A percentile compares a stretch with the other conserved stretches of the same genome.
Conservation (phyloP, 2,113 vertebrate genomes). For the Paralichthys olivaceus region DNA sequence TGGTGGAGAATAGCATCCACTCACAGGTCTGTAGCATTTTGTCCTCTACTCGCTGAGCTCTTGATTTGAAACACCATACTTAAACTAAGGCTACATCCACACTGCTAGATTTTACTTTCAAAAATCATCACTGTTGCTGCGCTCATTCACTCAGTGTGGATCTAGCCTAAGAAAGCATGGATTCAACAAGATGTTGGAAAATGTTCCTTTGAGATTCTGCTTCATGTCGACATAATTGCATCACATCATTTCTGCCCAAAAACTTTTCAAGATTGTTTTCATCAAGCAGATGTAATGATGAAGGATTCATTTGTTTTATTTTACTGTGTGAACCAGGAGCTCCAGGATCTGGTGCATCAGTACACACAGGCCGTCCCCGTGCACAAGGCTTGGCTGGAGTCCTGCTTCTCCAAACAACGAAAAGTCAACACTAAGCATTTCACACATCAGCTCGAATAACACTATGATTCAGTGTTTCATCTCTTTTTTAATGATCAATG, state of each 20-base stretch:
- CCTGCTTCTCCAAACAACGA: conserved; percentile 81
- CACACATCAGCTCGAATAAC: conserved; percentile 48
- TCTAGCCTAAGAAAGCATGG: no score
- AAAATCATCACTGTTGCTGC: no score
- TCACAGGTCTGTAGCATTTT: conserved; percentile 60
- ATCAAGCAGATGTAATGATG: no score
- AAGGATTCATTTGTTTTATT: no score
- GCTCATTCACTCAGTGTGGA: no score
- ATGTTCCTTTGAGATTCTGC: no score
- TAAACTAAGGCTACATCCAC: background rate
- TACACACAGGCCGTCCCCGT: conserved; percentile 69
- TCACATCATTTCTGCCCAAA: no score
- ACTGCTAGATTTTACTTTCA: no score
- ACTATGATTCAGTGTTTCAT: background rate
- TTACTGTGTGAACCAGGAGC: conserved; percentile 70
- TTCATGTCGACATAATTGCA: no score
- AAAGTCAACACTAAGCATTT: conserved; percentile 62
- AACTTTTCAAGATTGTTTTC: no score
- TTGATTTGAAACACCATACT: background rate
- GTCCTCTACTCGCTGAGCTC: background rate
- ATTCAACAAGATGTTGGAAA: no score
- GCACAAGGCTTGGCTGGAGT: conserved; percentile 80
- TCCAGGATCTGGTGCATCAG: conserved; percentile 67
- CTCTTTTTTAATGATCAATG: background rate
- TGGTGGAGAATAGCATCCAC: conserved; percentile 74